phyloP scores from a whole-genome alignment of 2,888 invertebrate genomes.

The Caenorhabditis sp. region DNA sequence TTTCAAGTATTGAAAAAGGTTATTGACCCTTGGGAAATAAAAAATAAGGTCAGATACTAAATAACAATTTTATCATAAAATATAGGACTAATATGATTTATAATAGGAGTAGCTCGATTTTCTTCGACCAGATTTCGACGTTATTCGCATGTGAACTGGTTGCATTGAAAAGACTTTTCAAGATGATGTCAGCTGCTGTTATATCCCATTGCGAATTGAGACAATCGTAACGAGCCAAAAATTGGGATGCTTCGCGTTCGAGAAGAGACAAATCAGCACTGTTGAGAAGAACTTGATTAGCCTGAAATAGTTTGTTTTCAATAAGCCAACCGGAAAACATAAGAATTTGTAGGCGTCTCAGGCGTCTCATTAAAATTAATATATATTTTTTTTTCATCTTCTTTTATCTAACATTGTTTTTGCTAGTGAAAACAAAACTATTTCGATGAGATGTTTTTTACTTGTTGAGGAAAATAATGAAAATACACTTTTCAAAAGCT shows the following conservation, averaged over 20 bases:
- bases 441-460: no score
- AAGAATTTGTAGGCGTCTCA: no score
- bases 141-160: conserved; percentile 40
- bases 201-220: conserved; percentile 48
- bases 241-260: conserved; percentile 47
- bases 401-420: no score
- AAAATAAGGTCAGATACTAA: background rate
- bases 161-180: conserved; percentile 35
- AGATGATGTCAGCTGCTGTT: conserved; percentile 38
- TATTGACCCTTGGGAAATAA: no score
- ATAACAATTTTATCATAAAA: conserved; percentile 5
- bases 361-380: no score
- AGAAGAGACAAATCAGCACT: conserved; percentile 11
- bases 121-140: conserved; percentile 51
- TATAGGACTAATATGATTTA: conserved; percentile 3
- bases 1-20: no score
- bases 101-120: conserved; percentile 30
- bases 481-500: no score
- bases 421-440: no score
- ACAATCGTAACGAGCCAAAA: conserved; percentile 54
- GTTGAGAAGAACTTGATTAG: conserved; percentile 13
- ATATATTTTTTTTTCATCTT: no score
- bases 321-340: no score
- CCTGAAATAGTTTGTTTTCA: conserved; percentile 11
- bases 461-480: no score